Conservation (phyloP, 2,888 invertebrate species). For the Adela reaumurella region DNA sequence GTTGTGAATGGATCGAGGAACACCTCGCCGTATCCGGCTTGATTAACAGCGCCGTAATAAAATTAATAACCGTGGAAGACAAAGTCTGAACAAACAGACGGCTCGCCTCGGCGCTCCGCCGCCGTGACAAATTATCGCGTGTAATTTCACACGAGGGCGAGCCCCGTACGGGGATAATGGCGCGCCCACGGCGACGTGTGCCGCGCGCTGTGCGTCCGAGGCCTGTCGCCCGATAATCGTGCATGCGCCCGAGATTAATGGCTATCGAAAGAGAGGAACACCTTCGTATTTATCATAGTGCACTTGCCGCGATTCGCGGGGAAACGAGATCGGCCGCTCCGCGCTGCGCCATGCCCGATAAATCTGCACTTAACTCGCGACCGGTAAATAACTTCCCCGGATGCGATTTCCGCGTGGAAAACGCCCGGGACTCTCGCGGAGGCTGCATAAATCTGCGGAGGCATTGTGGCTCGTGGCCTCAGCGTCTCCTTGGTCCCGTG, state of each 20-base stretch:
- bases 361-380: constrained; percentile 55
- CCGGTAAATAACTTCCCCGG: constrained; percentile 46
- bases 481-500: background rate
- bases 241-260: constrained; percentile 2
- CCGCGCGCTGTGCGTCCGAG: background rate
- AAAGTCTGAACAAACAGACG: constrained; percentile 27
- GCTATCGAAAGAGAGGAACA: constrained; percentile 1
- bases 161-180: constrained; percentile 3
- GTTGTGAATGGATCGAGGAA: background rate
- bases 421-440: constrained; percentile 28
- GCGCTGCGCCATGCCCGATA: constrained; percentile 39
- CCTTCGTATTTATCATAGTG: constrained; percentile 20
- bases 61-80: constrained; percentile 46
- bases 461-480: constrained; percentile 34
- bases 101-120: constrained; percentile 14
- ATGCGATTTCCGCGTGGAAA: constrained; percentile 56
- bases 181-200: background rate
- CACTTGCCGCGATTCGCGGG: constrained; percentile 26
- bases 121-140: constrained; percentile 48
- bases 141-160: constrained; percentile 34
- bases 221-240: constrained; percentile 2
- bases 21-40: constrained; percentile 17
- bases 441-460: constrained; percentile 50
- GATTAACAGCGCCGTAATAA: constrained; percentile 49
- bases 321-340: constrained; percentile 41